Evolutionary conservation across 2,888 invertebrate genomes (phyloP), one percentile per base, ranked within the genome.

Genomic region (Sinohyriopsis cumingii): DNA sequence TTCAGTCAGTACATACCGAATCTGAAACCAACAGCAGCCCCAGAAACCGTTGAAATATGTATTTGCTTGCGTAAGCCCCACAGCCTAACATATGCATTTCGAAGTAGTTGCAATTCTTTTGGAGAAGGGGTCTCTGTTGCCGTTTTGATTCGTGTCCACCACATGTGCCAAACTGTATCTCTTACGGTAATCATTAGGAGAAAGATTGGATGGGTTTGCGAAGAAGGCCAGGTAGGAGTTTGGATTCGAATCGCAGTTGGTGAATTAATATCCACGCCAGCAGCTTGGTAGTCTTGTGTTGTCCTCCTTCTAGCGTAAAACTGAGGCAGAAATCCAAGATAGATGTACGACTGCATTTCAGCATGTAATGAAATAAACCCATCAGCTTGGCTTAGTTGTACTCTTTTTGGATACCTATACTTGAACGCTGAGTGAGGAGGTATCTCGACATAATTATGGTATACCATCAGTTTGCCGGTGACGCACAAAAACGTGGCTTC

Each of bases 371-470:
- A 59, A 33, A 28, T 25, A 59, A 20, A 65, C 5, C 65, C 65
- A 12, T 19, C 45, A 59, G 5, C 3, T 22, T 65, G 25, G 24
- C 57, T 57, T 18, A 59, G 59, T 22, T 57, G 59, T 1, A 65
- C 56, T 20, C 25, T 33, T 12, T 59, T 22, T 9, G 33, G 59
- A 22, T 65, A 65, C 24, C 53, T 28, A 28, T 65, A n/a, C 33
- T 65, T 59, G 65, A 57, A 59, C 3, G 20, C 4, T 25, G 45
- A 33, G 15, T 56, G 24, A 19, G 56, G 65, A 19, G 56, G 62
- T 6, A 67, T 61, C 18, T n/a, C 53, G 55, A 67, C 61, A n/a
- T 54, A 20, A 20, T 20, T 61, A 55, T 55, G 62, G 67, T 67
- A 55, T 55, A 15, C 33, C 25, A 45, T 61, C 33, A 5, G 20